These are phyloP conservation scores for Aplidium turbinatum DNA, from an alignment of 23 tunicate species.

Conservation along the genomic window DNA sequence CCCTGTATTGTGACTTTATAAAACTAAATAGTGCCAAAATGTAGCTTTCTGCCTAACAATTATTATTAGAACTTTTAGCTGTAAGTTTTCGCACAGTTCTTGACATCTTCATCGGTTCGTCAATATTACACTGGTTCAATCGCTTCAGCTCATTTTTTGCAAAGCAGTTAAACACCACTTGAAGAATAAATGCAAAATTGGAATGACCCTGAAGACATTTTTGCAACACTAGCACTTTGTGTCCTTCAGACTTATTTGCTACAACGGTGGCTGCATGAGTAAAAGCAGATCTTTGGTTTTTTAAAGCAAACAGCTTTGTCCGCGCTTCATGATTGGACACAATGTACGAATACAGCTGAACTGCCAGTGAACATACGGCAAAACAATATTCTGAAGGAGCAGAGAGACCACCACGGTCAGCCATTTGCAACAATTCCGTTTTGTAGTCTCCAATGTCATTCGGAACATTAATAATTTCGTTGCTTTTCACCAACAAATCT, in stretches of 20 bases:
- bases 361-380: constrained; percentile 17
- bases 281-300: background rate
- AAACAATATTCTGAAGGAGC: constrained; percentile 23
- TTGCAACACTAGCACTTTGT: no score
- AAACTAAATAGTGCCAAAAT: no score
- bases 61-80: no score
- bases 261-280: constrained; percentile 5
- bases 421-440: constrained; percentile 16
- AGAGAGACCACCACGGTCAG: constrained; percentile 36
- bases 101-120: background rate
- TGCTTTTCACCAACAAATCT: constrained; percentile 8
- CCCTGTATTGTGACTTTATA: no score
- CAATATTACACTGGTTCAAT: background rate
- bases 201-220: background rate
- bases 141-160: constrained; percentile 23
- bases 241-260: background rate
- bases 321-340: background rate
- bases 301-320: constrained; percentile 12
- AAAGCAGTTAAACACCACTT: constrained; percentile 18
- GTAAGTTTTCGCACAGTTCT: background rate
- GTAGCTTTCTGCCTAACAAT: no score
- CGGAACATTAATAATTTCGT: background rate
- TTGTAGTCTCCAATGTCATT: background rate
- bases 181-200: background rate
- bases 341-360: background rate